Conservation (phyloP, 2,888 invertebrate species). For the Slavum lentiscoides region DNA sequence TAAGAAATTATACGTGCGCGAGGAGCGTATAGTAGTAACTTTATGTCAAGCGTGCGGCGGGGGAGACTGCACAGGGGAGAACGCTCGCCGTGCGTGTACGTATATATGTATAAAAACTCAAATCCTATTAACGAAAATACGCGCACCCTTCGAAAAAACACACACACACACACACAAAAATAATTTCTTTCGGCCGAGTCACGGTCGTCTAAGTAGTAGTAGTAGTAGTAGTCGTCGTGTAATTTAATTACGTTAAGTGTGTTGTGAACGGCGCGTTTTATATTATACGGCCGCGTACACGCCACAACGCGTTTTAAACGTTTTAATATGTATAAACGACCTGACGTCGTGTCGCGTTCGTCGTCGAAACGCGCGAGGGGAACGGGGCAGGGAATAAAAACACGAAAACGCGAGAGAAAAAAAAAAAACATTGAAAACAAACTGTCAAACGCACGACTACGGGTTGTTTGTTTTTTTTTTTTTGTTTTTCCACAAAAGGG, state of each 20-base stretch:
- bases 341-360: constrained; percentile 18
- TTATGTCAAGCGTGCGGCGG: neutral
- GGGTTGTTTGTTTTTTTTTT: neutral
- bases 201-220: constrained; percentile 9
- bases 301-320: constrained; percentile 49
- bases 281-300: neutral
- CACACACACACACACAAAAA: neutral
- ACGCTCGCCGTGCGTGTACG: neutral
- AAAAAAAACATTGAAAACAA: constrained; percentile 30
- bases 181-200: constrained; percentile 46
- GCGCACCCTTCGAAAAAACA: constrained; percentile 26
- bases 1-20: too few species aligned
- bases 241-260: constrained; percentile 52
- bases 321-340: constrained; percentile 52
- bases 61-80: neutral
- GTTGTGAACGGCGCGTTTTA: neutral
- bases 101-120: constrained; percentile 26
- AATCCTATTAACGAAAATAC: constrained; percentile 51
- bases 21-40: too few species aligned
- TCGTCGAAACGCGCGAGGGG: neutral
- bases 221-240: neutral
- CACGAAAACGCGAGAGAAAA: too few species aligned
- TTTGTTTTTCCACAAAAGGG: constrained; percentile 10
- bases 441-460: constrained; percentile 43
- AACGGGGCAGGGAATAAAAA: neutral